Evolutionary conservation across 2,113 vertebrate species (phyloP).

Genomic region (Choloepus hoffmanni): DNA sequence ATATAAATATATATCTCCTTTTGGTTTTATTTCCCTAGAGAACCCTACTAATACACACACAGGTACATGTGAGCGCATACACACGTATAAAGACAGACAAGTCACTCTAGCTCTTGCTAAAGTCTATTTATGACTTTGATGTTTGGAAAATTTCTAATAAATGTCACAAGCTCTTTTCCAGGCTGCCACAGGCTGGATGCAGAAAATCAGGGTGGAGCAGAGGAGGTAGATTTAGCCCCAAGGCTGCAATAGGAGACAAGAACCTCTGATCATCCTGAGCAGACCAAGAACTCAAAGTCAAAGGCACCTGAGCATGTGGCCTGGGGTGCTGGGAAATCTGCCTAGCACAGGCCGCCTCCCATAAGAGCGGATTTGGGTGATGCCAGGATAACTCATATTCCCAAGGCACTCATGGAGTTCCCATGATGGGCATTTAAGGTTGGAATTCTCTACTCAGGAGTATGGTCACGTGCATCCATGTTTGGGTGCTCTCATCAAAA

Average conservation of each 20-base stretch:
- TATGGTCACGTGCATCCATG: too few species aligned
- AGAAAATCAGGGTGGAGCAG: not conserved
- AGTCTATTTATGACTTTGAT: not conserved
- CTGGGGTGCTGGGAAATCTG: too few species aligned
- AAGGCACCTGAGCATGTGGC: not conserved
- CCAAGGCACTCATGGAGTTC: not conserved
- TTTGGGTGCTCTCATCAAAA: not conserved
- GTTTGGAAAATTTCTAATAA: not conserved
- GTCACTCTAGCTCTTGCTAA: not conserved
- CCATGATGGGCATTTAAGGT: too few species aligned
- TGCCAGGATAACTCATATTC: not conserved
- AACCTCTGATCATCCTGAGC: rapidly evolving
- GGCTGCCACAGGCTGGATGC: not conserved
- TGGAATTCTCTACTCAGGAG: not conserved
- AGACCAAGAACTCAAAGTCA: not conserved
- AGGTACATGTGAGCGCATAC: too few species aligned
- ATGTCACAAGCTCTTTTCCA: not conserved
- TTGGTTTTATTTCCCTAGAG: too few species aligned
- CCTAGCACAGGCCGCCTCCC: rapidly evolving
- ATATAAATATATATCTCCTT: too few species aligned
- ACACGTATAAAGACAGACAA: too few species aligned
- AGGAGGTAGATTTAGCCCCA: not conserved
- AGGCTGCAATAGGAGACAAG: not conserved
- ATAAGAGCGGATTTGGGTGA: too few species aligned
- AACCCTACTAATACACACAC: too few species aligned